Conservation (phyloP, 1,140 invertebrate species). For the Procambarus clarkii region DNA sequence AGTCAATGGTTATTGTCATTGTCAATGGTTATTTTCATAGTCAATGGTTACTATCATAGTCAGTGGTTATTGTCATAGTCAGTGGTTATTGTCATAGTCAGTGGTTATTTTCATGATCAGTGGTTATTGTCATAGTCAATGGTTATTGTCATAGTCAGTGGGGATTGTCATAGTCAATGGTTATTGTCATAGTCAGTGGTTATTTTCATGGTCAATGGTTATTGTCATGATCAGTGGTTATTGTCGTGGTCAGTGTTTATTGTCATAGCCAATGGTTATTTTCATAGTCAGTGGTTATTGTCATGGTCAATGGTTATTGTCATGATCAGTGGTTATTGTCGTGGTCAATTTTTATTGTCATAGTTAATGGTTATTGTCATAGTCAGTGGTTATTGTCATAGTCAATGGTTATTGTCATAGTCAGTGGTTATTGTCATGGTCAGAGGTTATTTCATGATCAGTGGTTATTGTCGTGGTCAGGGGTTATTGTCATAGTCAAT, state of each 20-base stretch:
- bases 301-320: neutral
- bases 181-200: neutral
- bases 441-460: neutral
- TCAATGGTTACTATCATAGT: neutral
- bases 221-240: neutral
- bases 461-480: no score
- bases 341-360: no score
- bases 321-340: no score
- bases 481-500: no score
- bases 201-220: neutral
- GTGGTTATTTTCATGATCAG: neutral
- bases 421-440: no score
- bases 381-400: neutral
- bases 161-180: no score
- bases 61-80: neutral
- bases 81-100: neutral
- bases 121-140: neutral
- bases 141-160: neutral
- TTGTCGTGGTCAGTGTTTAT: neutral
- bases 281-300: no score
- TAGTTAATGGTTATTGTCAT: no score
- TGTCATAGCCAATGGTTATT: no score
- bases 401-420: no score
- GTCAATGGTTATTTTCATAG: neutral
- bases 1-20: neutral